These are phyloP conservation scores for Halichoeres trimaculatus DNA, from an alignment of 2,113 vertebrate genomes.

Conservation along the genomic window DNA sequence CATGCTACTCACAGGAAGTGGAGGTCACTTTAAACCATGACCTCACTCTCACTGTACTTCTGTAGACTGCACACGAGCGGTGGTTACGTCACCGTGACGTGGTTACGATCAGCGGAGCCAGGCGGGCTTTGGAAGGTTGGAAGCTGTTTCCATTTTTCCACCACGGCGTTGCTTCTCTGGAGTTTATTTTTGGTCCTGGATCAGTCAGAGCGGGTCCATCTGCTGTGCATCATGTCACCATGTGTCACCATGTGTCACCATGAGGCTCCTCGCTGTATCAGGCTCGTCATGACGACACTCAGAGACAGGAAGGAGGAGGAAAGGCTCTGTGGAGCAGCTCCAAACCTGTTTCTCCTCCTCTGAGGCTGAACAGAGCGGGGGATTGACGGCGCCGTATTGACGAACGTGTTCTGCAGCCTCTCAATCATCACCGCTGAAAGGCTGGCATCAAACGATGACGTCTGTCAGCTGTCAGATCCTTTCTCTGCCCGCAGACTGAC, in stretches of 20 bases:
- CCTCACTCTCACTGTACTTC: conserved; percentile 52
- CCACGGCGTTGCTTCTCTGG: background rate
- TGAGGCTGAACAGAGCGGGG: background rate
- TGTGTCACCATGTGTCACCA: too few relatives aligned
- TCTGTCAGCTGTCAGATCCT: conserved; percentile 7
- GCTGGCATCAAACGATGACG: conserved; percentile 9
- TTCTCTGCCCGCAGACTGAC: background rate
- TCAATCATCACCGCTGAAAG: background rate
- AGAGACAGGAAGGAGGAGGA: too few relatives aligned
- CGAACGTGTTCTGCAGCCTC: background rate
- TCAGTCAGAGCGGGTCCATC: background rate
- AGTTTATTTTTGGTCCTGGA: background rate
- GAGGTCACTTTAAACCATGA: conserved; percentile 59
- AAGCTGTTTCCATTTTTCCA: conserved; percentile 38
- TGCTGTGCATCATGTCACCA: background rate
- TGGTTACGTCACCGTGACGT: conserved; percentile 22
- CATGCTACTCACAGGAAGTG: conserved; percentile 66
- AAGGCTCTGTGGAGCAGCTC: background rate
- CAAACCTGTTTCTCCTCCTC: background rate
- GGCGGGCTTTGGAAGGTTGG: conserved; percentile 11
- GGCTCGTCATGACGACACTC: too few relatives aligned
- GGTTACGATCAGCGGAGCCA: conserved; percentile 14
- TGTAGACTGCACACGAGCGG: conserved; percentile 29
- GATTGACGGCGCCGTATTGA: background rate
- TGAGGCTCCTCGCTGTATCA: too few relatives aligned